Base-by-base conservation (phyloP, 2,113 vertebrate species). In the Epinephelus fuscoguttatus region DNA sequence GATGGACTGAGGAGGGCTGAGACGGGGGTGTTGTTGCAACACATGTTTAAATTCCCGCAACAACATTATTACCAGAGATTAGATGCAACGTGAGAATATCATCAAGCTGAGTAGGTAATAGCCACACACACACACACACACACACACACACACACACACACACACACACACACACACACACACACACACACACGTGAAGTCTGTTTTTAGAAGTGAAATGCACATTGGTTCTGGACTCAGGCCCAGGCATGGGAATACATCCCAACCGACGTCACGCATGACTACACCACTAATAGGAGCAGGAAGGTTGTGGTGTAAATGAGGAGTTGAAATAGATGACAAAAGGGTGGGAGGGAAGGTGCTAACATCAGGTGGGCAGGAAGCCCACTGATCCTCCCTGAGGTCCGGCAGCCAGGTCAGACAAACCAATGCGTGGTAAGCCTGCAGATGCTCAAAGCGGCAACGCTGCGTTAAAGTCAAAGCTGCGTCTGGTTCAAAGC, bases 281-380 rank as follows among this genome's bases (percentile, higher is more conserved):
- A 45, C 62, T 87, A 61, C 88, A 84, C 69, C 45, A 42, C 86
- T 90, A 92, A 92, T 80, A 75, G 78, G 81, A 84, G 78, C 86
- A 83, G 59, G 67, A 84, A 82, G 75, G 81, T 77, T 79, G 78
- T 12, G 61, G 59, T 82, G 78, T 80, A 82, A 90, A 90, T 81
- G 84, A 89, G 78, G 21, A 87, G 66, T 17, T 88, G 70, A 86
- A 86, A 86, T 55, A 60, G 66, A 80, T 77, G 78, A 90, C 64
- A 61, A 80, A 74, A 71, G 81, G 49, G 60, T 75, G 69, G 23
- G 53, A 47, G 76, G 37, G 56, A 52, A 69, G 57, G 69, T 59
- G 17, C 56, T 85, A 71, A 89, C 53, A 78, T 81, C 71, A 70
- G 57, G 83, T 80, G 81, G 90, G 89, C 86, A 86, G 68, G 53